A percentile compares a stretch with the other conserved stretches of the same genome.
Conservation (phyloP, 2,113 vertebrate species). For the Sminthopsis crassicaudata region DNA sequence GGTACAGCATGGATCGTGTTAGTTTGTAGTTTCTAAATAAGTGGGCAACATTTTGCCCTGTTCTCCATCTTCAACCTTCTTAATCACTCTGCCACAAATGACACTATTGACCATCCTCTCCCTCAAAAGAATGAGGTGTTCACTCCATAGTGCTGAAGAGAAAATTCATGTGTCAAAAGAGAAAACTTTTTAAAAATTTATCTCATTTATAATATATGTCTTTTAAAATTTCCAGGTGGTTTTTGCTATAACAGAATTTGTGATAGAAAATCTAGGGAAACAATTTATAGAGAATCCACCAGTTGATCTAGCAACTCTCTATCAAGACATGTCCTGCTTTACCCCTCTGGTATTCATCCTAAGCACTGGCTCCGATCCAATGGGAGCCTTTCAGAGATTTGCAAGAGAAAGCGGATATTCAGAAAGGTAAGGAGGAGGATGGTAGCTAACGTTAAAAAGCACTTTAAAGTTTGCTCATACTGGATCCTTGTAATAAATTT, state of each 20-base stretch:
- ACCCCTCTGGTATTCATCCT: slow-evolving; percentile 89
- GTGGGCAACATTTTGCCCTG: background rate
- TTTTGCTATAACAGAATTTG: slow-evolving; percentile 88
- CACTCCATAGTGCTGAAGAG: background rate
- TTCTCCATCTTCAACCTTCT: background rate
- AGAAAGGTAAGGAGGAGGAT: slow-evolving; percentile 80
- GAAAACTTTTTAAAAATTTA: background rate
- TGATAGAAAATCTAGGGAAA: slow-evolving; percentile 86
- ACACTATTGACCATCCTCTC: background rate
- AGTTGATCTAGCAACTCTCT: slow-evolving; percentile 87
- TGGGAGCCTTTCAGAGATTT: slow-evolving; percentile 90
- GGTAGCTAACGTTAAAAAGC: background rate
- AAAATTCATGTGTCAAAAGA: background rate
- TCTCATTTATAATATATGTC: background rate
- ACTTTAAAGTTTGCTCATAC: background rate
- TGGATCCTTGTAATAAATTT: no score
- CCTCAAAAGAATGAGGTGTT: background rate
- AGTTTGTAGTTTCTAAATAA: background rate
- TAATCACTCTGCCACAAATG: background rate
- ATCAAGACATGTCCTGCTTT: slow-evolving; percentile 86
- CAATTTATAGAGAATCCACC: slow-evolving; percentile 89
- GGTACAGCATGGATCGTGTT: background rate
- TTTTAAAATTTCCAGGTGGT: slow-evolving; percentile 82
- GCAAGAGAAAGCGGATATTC: slow-evolving; percentile 86
- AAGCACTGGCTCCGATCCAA: slow-evolving; percentile 90